Evolutionary conservation across 2,113 vertebrate species (phyloP).

Genomic region (Brachypodius melanocephalos): DNA sequence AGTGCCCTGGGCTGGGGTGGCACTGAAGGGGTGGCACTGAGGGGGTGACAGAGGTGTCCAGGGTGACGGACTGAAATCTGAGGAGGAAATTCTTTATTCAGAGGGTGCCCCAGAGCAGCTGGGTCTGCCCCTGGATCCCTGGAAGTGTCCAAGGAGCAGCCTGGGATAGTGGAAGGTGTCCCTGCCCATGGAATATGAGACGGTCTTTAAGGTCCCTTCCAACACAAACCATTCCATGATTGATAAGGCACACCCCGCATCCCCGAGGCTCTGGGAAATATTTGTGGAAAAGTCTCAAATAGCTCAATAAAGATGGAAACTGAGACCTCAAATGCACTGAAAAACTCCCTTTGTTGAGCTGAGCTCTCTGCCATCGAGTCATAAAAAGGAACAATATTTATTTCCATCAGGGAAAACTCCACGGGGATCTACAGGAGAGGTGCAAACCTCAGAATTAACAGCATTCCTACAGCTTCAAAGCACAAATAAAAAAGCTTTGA

Average conservation of each 20-base stretch:
- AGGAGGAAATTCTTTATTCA: not conserved
- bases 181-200: not conserved
- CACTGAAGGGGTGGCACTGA: not conserved
- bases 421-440: not conserved
- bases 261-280: not conserved
- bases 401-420: not conserved
- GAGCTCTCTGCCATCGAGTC: not conserved
- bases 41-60: not conserved
- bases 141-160: not conserved
- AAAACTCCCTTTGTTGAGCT: not conserved
- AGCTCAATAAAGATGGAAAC: not conserved
- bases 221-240: not conserved
- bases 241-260: not conserved
- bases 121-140: not conserved
- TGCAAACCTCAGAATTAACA: not conserved
- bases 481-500: not conserved
- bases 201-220: not conserved
- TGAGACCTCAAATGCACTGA: not conserved
- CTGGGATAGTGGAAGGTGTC: not conserved
- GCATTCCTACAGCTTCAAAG: not conserved
- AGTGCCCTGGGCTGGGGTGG: rapidly evolving
- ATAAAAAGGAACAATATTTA: not conserved
- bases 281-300: not conserved
- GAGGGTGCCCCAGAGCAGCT: not conserved
- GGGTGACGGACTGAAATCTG: rapidly evolving